These are phyloP conservation scores for Cyanocitta stelleri DNA, from an alignment of 2,113 vertebrate genomes.

Conservation along the genomic window DNA sequence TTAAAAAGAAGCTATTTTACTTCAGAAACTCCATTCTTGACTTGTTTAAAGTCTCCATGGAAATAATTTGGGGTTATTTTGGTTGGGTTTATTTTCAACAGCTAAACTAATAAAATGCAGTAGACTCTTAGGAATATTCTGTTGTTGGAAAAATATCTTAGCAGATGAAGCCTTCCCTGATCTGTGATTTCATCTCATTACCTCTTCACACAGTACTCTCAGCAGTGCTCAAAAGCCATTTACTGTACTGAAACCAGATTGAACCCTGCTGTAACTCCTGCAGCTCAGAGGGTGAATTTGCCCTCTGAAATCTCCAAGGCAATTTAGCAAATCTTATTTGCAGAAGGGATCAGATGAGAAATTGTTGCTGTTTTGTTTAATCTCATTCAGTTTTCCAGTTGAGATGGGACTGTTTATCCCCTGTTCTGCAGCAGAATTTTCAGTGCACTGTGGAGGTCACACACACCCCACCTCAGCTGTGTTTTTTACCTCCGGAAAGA, in stretches of 20 bases:
- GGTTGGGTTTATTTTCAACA: not conserved
- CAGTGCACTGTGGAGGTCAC: not conserved
- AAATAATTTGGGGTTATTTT: not conserved
- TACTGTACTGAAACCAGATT: not conserved
- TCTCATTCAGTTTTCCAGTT: not conserved
- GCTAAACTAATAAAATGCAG: not conserved
- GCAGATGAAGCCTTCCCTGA: not conserved
- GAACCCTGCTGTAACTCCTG: not conserved
- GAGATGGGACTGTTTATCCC: not conserved
- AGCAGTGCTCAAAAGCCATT: not conserved
- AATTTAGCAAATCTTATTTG: not conserved
- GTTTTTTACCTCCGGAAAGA: not conserved
- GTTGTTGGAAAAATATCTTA: not conserved
- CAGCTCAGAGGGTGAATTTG: not conserved
- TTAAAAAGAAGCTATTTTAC: not conserved
- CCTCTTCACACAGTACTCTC: not conserved
- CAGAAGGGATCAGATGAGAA: not conserved
- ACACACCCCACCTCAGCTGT: fast-evolving
- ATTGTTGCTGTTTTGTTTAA: not conserved
- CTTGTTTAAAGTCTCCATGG: not conserved
- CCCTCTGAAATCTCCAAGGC: not conserved
- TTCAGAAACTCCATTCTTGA: not conserved
- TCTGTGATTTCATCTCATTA: not conserved
- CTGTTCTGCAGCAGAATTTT: not conserved
- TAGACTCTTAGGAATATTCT: not conserved